phyloP scores from a whole-genome alignment of 1,140 invertebrate species.

The Aphaenogaster ashmeadi region DNA sequence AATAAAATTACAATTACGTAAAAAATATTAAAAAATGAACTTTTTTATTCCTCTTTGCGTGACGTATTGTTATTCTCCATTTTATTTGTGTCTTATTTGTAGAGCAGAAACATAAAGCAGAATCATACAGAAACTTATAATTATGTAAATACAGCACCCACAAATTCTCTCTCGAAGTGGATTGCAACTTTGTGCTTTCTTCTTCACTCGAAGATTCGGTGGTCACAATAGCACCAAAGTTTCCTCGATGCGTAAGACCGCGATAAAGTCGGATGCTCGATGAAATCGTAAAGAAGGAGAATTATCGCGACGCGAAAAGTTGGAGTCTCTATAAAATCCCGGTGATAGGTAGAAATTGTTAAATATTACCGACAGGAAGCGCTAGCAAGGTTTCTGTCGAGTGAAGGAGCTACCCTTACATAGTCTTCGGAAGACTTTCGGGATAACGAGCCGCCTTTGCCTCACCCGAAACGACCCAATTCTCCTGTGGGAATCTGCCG shows the following conservation, averaged over 20 bases:
- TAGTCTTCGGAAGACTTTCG: slow-evolving; percentile 68
- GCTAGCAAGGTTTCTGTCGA: slow-evolving; percentile 31
- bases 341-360: slow-evolving; percentile 50
- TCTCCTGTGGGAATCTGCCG: slow-evolving; percentile 65
- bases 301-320: slow-evolving; percentile 42
- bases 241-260: neutral
- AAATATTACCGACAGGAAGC: slow-evolving; percentile 53
- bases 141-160: neutral
- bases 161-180: neutral
- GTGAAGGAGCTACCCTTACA: slow-evolving; percentile 27
- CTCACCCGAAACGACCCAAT: slow-evolving; percentile 72
- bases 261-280: slow-evolving; percentile 24
- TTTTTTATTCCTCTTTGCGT: neutral
- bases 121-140: slow-evolving; percentile 9
- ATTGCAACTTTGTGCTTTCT: neutral
- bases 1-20: neutral
- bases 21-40: neutral
- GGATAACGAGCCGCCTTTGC: slow-evolving; percentile 69
- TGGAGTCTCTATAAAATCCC: slow-evolving; percentile 31
- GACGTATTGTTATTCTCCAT: neutral
- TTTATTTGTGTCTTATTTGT: slow-evolving; percentile 15
- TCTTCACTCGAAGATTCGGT: neutral
- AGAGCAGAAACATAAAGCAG: neutral
- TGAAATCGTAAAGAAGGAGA: slow-evolving; percentile 40
- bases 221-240: neutral